Conservation (phyloP, 1,140 invertebrate species). For the Choristoneura fumiferana region DNA sequence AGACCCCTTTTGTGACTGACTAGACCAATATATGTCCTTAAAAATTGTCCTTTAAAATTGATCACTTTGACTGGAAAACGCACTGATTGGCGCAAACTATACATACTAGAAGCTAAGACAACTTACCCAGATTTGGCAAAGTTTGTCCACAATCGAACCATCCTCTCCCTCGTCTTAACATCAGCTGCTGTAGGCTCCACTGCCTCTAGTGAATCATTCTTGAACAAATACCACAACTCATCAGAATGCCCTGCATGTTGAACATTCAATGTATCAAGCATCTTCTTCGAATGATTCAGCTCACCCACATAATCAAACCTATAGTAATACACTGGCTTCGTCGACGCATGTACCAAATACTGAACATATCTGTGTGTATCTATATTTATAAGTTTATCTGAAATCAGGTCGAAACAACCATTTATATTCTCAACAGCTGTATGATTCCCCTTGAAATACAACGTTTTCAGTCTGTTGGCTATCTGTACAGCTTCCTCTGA, state of each 20-base stretch:
- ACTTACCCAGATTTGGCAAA: constrained; percentile 78
- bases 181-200: constrained; percentile 48
- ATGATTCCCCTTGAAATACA: constrained; percentile 60
- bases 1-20: too few species aligned
- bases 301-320: constrained; percentile 71
- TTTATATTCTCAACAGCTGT: constrained; percentile 38
- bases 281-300: constrained; percentile 52
- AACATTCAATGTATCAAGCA: constrained; percentile 31
- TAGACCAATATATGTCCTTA: too few species aligned
- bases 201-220: constrained; percentile 41
- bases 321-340: constrained; percentile 68
- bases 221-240: constrained; percentile 73
- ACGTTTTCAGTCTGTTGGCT: constrained; percentile 49
- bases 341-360: constrained; percentile 52
- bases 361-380: constrained; percentile 58
- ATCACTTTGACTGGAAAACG: too few species aligned
- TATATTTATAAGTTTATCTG: constrained; percentile 55
- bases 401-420: constrained; percentile 56
- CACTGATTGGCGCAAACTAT: too few species aligned
- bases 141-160: constrained; percentile 77
- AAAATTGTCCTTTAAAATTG: too few species aligned
- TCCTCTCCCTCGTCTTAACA: constrained; percentile 57
- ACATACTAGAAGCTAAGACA: too few species aligned
- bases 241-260: constrained; percentile 60
- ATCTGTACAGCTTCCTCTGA: constrained; percentile 50